Evolutionary conservation across 2,797 vertebrate species (phyloP).

Genomic region (Gymnopithys bicolor): DNA sequence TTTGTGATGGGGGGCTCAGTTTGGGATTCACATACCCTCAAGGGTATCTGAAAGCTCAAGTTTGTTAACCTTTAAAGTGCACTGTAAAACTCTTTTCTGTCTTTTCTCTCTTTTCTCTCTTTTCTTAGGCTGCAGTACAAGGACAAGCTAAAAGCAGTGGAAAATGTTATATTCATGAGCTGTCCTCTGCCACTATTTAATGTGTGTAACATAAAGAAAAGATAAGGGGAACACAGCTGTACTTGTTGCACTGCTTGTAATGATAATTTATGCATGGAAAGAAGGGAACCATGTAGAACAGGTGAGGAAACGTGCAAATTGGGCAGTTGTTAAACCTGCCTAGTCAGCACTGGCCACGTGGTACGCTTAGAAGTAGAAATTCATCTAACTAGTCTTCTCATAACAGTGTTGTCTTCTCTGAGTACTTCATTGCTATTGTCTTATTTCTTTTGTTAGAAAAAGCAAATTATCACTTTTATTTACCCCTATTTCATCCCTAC

Average conservation of each 20-base stretch:
- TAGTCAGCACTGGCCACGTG: not conserved
- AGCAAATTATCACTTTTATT: not conserved
- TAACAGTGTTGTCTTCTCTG: not conserved
- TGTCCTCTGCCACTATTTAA: not conserved
- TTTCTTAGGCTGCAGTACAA: not conserved
- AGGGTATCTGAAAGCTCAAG: not conserved
- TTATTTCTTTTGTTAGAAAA: not conserved
- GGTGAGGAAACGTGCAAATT: not conserved
- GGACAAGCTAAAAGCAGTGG: not conserved
- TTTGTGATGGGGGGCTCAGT: not conserved
- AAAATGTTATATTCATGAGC: not conserved
- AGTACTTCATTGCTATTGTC: not conserved
- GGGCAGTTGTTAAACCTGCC: not conserved
- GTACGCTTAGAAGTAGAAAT: not conserved
- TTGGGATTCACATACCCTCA: not conserved
- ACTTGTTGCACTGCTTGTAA: not conserved
- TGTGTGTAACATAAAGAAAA: not conserved
- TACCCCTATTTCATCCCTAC: not conserved
- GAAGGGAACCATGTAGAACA: not conserved
- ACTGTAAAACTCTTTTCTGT: not conserved
- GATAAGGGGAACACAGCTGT: not conserved
- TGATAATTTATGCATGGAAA: not conserved
- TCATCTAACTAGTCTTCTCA: not conserved
- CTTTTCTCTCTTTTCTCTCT: not conserved
- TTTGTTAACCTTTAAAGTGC: conserved; percentile 12